Conservation (phyloP, 2,113 vertebrate species). For the Rhombomys opimus region DNA sequence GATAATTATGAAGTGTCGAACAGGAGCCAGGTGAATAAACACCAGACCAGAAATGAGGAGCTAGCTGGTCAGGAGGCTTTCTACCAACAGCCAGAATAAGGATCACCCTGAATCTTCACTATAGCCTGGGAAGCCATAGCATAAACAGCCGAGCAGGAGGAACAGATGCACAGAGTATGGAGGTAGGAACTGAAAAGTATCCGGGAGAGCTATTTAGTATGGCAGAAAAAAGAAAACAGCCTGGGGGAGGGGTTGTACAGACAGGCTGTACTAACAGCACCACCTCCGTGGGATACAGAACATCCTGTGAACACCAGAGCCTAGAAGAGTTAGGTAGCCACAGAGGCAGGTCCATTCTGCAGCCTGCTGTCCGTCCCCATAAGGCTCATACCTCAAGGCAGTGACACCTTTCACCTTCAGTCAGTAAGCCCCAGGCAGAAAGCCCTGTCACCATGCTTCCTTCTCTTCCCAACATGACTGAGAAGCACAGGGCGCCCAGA, state of each 20-base stretch:
- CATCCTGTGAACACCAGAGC: neutral
- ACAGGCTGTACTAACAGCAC: neutral
- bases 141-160: neutral
- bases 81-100: neutral
- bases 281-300: accelerated
- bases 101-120: neutral
- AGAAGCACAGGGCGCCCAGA: neutral
- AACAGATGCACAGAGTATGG: neutral
- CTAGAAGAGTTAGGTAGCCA: neutral
- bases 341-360: neutral
- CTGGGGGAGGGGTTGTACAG: neutral
- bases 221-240: neutral
- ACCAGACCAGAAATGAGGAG: neutral
- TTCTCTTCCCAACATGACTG: neutral
- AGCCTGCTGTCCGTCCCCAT: neutral
- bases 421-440: neutral
- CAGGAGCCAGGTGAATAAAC: slow-evolving; percentile 58
- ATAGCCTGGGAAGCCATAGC: neutral
- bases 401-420: neutral
- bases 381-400: neutral
- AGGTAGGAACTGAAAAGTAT: neutral
- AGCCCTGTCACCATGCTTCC: neutral
- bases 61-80: neutral
- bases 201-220: neutral
- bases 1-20: neutral